Evolutionary conservation across 1,140 invertebrate species (phyloP).

Genomic region (Nebria ingens): DNA sequence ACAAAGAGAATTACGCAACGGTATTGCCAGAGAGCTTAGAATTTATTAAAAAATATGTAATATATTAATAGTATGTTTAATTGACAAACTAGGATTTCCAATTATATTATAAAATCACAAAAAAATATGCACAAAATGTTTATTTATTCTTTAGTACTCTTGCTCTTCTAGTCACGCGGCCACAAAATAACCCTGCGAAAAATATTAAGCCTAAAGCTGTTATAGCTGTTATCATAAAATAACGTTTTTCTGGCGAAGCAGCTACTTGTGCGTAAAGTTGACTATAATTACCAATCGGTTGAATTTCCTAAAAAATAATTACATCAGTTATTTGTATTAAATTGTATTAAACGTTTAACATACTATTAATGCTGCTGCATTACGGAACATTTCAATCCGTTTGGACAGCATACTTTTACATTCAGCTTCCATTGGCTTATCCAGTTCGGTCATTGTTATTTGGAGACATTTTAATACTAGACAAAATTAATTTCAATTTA

Average conservation of each 20-base stretch:
- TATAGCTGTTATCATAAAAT: constrained; percentile 61
- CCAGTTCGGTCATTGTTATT: constrained; percentile 53
- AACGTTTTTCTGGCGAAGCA: constrained; percentile 63
- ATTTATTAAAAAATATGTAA: neutral
- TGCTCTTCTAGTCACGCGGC: constrained; percentile 61
- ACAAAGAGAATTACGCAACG: too few species aligned
- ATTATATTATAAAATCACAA: constrained; percentile 4
- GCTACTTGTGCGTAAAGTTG: constrained; percentile 59
- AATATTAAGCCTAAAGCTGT: constrained; percentile 67
- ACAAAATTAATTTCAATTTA: constrained; percentile 30
- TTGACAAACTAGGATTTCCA: constrained; percentile 1
- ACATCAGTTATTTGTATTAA: neutral
- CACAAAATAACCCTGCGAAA: constrained; percentile 70
- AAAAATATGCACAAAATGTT: constrained; percentile 18
- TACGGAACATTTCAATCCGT: constrained; percentile 81
- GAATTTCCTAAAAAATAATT: neutral
- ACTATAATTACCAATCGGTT: constrained; percentile 51
- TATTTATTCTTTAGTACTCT: constrained; percentile 60
- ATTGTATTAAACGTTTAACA: neutral
- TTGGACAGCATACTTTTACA: constrained; percentile 68
- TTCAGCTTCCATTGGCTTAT: constrained; percentile 55
- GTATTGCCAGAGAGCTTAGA: too few species aligned
- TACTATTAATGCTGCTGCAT: constrained; percentile 45
- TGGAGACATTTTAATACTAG: constrained; percentile 75
- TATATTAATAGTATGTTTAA: neutral